Percentiles rank a stretch among this genome's conserved stretches.
Conservation (phyloP, 2,113 vertebrate genomes). For the Anguilla japonica region DNA sequence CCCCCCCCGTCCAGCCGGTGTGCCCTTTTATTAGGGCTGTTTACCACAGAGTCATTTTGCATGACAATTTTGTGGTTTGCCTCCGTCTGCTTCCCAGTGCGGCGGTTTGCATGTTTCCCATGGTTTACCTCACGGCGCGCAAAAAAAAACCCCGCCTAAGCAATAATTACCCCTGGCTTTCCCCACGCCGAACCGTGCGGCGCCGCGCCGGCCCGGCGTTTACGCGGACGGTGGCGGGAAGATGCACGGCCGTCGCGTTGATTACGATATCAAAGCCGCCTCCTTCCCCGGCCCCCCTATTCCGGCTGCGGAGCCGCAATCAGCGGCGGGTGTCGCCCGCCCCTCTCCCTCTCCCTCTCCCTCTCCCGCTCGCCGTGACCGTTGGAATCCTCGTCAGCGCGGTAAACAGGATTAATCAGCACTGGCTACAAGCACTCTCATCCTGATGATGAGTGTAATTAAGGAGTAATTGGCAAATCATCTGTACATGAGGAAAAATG, state of each 20-base stretch:
- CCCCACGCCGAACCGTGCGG: neutral
- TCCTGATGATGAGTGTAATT: conserved; percentile 79
- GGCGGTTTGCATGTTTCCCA: neutral
- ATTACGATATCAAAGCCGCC: conserved; percentile 22
- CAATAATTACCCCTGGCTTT: neutral
- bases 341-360: conserved; percentile 40
- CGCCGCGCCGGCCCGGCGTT: neutral
- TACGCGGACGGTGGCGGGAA: neutral
- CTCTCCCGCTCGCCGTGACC: conserved; percentile 48
- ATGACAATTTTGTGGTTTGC: neutral
- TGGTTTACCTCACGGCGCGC: neutral
- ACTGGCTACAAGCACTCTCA: conserved; percentile 66
- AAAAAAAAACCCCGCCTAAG: neutral
- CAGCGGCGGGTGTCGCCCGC: conserved; percentile 26
- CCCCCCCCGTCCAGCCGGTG: neutral
- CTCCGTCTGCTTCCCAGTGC: neutral
- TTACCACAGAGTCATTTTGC: neutral
- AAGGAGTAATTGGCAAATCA: conserved; percentile 78
- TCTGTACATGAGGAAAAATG: conserved; percentile 75
- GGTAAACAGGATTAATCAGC: conserved; percentile 77
- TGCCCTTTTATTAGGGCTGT: neutral
- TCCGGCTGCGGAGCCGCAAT: neutral
- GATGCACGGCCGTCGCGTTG: neutral
- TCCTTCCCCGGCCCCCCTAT: neutral
- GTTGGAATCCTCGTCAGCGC: conserved; percentile 62